Percentiles rank a stretch among this genome's conserved stretches.
These are phyloP conservation scores for Brachyhypopomus gauderio DNA, from an alignment of 2,113 vertebrate genomes.

Conservation along the genomic window DNA sequence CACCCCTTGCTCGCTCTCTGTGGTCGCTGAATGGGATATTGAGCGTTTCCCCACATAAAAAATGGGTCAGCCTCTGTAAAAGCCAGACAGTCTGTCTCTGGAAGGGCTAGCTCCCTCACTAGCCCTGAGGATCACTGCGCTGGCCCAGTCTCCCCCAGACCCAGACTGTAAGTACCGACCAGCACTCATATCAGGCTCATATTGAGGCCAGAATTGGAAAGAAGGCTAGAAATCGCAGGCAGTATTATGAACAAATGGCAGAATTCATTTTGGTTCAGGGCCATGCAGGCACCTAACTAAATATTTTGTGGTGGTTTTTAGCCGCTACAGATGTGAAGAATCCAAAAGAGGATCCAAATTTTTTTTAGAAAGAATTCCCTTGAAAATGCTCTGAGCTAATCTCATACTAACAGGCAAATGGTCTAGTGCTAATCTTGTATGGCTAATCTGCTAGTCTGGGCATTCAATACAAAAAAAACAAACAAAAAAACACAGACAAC, in stretches of 20 bases:
- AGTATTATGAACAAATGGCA: constrained; percentile 12
- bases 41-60: constrained; percentile 62
- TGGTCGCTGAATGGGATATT: constrained; percentile 59
- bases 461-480: not conserved
- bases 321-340: not conserved
- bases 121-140: not conserved
- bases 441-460: constrained; percentile 4
- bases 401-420: not conserved
- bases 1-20: not conserved
- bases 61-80: constrained; percentile 70
- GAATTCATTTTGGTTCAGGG: not conserved
- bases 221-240: not conserved
- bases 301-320: not conserved
- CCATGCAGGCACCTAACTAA: not conserved
- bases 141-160: not conserved
- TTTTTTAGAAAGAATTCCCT: not conserved
- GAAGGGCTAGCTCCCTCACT: constrained; percentile 19
- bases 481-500: no score
- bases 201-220: constrained; percentile 16
- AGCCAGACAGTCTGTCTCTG: constrained; percentile 64
- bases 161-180: not conserved
- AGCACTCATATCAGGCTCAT: not conserved
- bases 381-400: not conserved
- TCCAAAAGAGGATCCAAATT: not conserved
- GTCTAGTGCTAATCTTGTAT: not conserved